A percentile compares a stretch with the other conserved stretches of the same genome.
phyloP scores from a whole-genome alignment of 37 sponge, comb jelly and placozoan genomes.

The Chondrosia reniformis region DNA sequence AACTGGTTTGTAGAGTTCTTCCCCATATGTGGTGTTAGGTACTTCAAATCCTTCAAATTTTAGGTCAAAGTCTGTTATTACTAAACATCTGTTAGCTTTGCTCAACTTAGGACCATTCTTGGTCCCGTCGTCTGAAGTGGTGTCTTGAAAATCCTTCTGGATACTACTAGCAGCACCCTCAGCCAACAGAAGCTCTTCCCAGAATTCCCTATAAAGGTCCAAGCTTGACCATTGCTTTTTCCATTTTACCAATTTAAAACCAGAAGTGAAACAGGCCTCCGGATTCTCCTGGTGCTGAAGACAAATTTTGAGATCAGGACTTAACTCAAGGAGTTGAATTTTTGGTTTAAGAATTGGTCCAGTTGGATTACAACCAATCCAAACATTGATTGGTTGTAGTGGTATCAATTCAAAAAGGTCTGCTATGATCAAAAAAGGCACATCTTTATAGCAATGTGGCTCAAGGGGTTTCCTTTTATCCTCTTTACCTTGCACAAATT shows the following conservation, averaged over 20 bases:
- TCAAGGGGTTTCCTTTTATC: not conserved
- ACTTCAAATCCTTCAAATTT: conserved; percentile 2
- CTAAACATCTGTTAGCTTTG: too few relatives aligned
- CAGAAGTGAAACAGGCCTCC: conserved; percentile 1
- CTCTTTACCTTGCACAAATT: not conserved
- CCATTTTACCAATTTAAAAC: too few relatives aligned
- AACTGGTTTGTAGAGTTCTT: conserved; percentile 6
- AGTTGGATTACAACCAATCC: not conserved
- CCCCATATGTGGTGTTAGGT: not conserved
- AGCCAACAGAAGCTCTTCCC: conserved; percentile 11
- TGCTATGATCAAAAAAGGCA: not conserved
- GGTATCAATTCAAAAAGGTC: not conserved
- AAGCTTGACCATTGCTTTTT: not conserved
- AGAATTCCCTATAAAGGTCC: not conserved
- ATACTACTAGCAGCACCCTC: conserved; percentile 9
- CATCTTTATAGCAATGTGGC: not conserved
- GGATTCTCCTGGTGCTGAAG: not conserved
- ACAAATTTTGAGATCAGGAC: not conserved
- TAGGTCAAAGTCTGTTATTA: conserved; percentile 11
- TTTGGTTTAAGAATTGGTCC: conserved; percentile 2
- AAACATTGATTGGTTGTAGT: not conserved
- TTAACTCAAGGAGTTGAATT: conserved; percentile 5
- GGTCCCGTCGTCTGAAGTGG: too few relatives aligned
- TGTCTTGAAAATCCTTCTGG: not conserved
- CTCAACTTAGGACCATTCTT: too few relatives aligned